These are phyloP conservation scores for Noctua comes DNA, from an alignment of 2,888 invertebrate species.

Conservation along the genomic window DNA sequence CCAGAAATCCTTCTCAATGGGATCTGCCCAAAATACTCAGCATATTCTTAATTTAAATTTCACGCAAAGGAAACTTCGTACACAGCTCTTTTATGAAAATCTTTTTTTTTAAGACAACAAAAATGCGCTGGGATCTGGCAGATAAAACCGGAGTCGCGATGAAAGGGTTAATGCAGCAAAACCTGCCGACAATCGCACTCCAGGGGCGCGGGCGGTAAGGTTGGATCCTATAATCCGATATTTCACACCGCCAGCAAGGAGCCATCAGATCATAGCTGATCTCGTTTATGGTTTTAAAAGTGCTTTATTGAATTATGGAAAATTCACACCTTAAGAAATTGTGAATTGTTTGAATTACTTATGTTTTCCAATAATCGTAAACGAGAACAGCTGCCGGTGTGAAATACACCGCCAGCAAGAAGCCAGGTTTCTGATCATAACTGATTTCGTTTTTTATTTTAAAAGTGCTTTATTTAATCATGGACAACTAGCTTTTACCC, in stretches of 20 bases:
- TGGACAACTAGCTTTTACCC: no score
- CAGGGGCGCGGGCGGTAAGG: constrained; percentile 70
- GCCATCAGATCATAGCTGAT: constrained; percentile 57
- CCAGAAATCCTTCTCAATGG: background rate
- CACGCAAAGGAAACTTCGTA: constrained; percentile 42
- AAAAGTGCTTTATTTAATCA: no score
- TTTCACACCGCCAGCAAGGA: constrained; percentile 68
- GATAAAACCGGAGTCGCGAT: constrained; percentile 71
- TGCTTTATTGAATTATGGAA: constrained; percentile 36
- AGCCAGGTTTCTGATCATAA: no score
- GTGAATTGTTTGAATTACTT: background rate
- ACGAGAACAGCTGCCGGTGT: no score
- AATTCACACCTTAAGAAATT: constrained; percentile 2
- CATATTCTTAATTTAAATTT: constrained; percentile 52
- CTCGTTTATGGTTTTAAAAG: constrained; percentile 49
- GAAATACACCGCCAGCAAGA: no score
- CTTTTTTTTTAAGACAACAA: constrained; percentile 55
- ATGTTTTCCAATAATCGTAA: no score
- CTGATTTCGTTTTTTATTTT: no score
- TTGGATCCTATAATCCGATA: constrained; percentile 72
- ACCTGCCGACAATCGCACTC: constrained; percentile 78
- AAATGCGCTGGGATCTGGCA: constrained; percentile 57
- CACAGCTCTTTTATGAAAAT: constrained; percentile 42
- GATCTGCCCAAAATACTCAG: constrained; percentile 42
- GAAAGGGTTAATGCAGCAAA: constrained; percentile 82